Evolutionary conservation across 2,888 invertebrate genomes (phyloP), one percentile per base, ranked within the genome.

Genomic region (Drosophila birchii): DNA sequence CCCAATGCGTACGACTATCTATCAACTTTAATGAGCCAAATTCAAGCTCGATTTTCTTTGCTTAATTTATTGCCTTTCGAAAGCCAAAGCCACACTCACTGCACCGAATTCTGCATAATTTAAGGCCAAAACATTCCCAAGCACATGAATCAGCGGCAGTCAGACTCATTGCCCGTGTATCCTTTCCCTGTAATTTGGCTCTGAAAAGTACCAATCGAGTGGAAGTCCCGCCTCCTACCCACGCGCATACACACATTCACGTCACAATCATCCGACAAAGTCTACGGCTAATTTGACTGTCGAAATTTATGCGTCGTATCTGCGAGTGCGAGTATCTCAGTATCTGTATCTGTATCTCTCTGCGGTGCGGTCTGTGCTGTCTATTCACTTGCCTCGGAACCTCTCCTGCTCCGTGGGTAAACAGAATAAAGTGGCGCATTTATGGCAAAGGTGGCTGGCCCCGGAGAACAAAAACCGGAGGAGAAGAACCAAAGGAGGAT

Each of bases 381-480:
- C 69, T 32, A 23, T 53, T 47, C 61, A 39, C 39, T 58, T 39
- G 29, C 23, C 44, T 41, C 53, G 39, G 18, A 20, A 18, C 43
- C 44, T n/a, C 57, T 57, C 45, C 20, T 44, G 49, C 36, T 66
- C 60, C 49, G 66, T 67, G 75, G 75, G 82, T 87, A 87, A 84
- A 84, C 88, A 87, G 75, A 85, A 82, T 85, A 85, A 87, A 84
- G 83, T 85, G 86, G 86, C 87, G 80, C 86, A 85, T 83, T 83
- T 85, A 82, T 80, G 78, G 76, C 72, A 70, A 84, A 84, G 88
- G 88, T 85, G 83, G 82, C 87, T 79, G 78, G 64, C 62, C 71
- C 72, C 32, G 32, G 18, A 23, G 47, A 29, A 12, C 23, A n/a
- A 38, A 23, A 62, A 11, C 34, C 8, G 18, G 12, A 23, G 54